Conservation (phyloP, 2,888 invertebrate species). For the Caenorhabditis afra region DNA sequence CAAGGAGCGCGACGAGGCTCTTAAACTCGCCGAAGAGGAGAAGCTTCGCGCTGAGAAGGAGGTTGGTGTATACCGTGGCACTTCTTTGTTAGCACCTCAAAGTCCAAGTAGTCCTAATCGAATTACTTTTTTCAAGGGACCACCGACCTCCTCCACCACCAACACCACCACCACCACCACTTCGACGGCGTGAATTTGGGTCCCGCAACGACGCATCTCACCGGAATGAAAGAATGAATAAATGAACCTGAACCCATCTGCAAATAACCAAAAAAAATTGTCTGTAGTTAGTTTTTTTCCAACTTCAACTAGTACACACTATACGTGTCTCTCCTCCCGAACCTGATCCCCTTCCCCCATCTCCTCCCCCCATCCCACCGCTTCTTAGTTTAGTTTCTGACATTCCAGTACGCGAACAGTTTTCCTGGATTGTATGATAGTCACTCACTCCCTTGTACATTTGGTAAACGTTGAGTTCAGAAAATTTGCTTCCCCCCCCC, state of each 20-base stretch:
- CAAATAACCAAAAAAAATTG: conserved; percentile 10
- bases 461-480: background rate
- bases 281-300: conserved; percentile 11
- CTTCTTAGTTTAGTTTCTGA: background rate
- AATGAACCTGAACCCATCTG: background rate
- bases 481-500: background rate
- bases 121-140: conserved; percentile 31
- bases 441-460: background rate
- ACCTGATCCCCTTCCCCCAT: background rate
- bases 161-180: too few species aligned
- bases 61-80: too few species aligned
- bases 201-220: conserved; percentile 1
- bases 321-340: background rate
- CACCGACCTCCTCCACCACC: conserved; percentile 22
- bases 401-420: too few species aligned
- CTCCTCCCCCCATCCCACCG: background rate
- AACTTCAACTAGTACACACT: conserved; percentile 32
- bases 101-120: conserved; percentile 4
- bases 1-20: conserved; percentile 6
- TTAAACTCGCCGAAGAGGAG: background rate
- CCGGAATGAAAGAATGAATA: too few species aligned
- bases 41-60: background rate
- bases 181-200: conserved; percentile 7
- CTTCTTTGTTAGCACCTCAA: background rate
- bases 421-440: too few species aligned